Evolutionary conservation across 2,888 invertebrate species (phyloP).

Genomic region (Callyntrura guangdongensis): DNA sequence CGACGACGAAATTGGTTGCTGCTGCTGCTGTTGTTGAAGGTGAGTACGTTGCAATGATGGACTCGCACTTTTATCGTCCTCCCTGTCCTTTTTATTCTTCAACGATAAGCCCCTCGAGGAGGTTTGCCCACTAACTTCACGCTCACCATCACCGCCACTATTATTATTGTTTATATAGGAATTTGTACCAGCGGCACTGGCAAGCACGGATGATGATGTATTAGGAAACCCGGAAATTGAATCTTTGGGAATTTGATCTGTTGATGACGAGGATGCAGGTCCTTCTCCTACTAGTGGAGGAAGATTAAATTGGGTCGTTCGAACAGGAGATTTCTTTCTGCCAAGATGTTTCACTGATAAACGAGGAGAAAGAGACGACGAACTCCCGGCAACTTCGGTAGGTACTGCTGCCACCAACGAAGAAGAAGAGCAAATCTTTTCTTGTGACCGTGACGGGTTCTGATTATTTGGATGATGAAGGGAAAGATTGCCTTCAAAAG

Average conservation of each 20-base stretch:
- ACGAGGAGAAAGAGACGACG: slow-evolving; percentile 43
- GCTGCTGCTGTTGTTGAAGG: background rate
- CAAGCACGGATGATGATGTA: slow-evolving; percentile 57
- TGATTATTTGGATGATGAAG: slow-evolving; percentile 64
- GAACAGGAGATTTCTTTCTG: slow-evolving; percentile 63
- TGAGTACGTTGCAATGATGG: slow-evolving; percentile 44
- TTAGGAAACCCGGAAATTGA: slow-evolving; percentile 66
- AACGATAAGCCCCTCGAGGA: slow-evolving; percentile 49
- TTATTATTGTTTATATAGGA: slow-evolving; percentile 49
- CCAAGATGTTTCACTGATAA: slow-evolving; percentile 67
- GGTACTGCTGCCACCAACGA: slow-evolving; percentile 33
- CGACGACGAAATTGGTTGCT: slow-evolving; percentile 23
- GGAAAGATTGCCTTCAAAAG: slow-evolving; percentile 67
- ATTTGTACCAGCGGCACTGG: slow-evolving; percentile 31
- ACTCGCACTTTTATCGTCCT: slow-evolving; percentile 60
- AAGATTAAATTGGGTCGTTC: slow-evolving; percentile 71
- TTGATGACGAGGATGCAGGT: slow-evolving; percentile 14
- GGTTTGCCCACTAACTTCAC: slow-evolving; percentile 47
- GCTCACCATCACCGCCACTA: slow-evolving; percentile 24
- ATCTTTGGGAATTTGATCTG: slow-evolving; percentile 72
- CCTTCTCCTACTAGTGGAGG: background rate
- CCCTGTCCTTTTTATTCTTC: slow-evolving; percentile 47
- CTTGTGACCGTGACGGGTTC: slow-evolving; percentile 55
- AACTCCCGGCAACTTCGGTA: slow-evolving; percentile 12
- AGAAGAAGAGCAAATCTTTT: slow-evolving; percentile 30